These are phyloP conservation scores for Apoderus coryli DNA, from an alignment of 2,888 invertebrate species.

Conservation along the genomic window DNA sequence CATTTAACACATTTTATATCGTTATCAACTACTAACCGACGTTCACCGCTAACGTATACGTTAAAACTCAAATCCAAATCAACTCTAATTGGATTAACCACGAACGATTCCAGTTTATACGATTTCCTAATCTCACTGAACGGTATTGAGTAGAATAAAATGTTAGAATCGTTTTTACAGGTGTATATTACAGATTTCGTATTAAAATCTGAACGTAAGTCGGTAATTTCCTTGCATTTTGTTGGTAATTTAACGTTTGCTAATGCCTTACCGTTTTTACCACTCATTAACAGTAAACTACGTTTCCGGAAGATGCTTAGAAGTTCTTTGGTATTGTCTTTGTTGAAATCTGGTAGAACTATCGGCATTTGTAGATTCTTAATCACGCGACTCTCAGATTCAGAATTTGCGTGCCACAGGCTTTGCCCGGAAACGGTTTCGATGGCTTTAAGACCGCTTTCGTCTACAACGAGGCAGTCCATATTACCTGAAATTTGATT, in stretches of 20 bases:
- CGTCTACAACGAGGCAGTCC: constrained; percentile 62
- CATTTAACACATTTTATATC: constrained; percentile 13
- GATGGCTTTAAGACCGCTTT: constrained; percentile 48
- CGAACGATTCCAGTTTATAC: constrained; percentile 3
- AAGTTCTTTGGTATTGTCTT: constrained; percentile 55
- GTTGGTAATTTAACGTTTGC: constrained; percentile 35
- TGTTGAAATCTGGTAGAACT: constrained; percentile 55
- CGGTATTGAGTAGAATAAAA: neutral
- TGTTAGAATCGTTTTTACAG: constrained; percentile 9
- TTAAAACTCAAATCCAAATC: constrained; percentile 4
- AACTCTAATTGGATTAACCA: constrained; percentile 8
- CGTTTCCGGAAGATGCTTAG: constrained; percentile 38
- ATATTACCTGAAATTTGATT: too few species aligned
- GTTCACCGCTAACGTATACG: constrained; percentile 8
- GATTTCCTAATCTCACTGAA: neutral
- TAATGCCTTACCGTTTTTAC: constrained; percentile 50
- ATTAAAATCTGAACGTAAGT: constrained; percentile 10
- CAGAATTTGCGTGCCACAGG: constrained; percentile 43
- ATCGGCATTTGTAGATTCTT: constrained; percentile 53
- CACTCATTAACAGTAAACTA: constrained; percentile 51
- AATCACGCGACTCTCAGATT: constrained; percentile 38
- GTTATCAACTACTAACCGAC: constrained; percentile 12
- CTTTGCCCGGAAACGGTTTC: constrained; percentile 45
- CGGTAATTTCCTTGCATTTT: constrained; percentile 14
- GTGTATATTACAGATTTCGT: constrained; percentile 11